Evolutionary conservation across 2,888 invertebrate species (phyloP).

Genomic region (Protophormia terraenovae): DNA sequence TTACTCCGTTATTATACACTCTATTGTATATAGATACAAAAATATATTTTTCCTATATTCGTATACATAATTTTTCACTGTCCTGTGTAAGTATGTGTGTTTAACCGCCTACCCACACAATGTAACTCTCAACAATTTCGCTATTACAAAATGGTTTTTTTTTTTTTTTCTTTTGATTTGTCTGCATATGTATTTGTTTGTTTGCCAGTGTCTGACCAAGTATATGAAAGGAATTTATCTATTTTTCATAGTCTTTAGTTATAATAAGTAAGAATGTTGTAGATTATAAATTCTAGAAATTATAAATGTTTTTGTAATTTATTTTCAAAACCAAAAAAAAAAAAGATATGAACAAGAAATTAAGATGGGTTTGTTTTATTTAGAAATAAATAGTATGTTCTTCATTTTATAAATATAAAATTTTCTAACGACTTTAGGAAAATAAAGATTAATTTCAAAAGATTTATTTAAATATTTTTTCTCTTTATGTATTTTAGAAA

Average conservation of each 20-base stretch:
- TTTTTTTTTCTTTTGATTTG: not conserved
- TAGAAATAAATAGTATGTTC: not conserved
- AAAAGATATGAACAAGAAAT: not conserved
- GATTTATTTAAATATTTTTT: not conserved
- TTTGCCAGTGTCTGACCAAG: not conserved
- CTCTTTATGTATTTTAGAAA: not conserved
- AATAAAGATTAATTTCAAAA: conserved; percentile 17
- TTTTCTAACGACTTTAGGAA: not conserved
- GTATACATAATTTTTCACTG: not conserved
- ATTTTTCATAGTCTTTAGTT: not conserved
- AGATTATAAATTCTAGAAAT: conserved; percentile 19
- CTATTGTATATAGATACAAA: not conserved
- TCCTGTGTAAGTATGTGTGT: not conserved
- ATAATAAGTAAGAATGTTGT: not conserved
- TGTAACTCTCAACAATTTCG: not conserved
- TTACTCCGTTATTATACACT: not conserved
- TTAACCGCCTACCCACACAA: not conserved
- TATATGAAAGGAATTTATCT: not conserved
- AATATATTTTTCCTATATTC: not conserved
- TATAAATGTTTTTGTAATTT: conserved; percentile 49
- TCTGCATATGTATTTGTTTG: not conserved
- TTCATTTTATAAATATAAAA: not conserved
- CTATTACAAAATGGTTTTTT: not conserved
- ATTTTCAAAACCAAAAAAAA: conserved; percentile 5
- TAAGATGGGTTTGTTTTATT: not conserved